Base-by-base conservation (phyloP, 2,113 vertebrate species). In the Apteryx owenii region DNA sequence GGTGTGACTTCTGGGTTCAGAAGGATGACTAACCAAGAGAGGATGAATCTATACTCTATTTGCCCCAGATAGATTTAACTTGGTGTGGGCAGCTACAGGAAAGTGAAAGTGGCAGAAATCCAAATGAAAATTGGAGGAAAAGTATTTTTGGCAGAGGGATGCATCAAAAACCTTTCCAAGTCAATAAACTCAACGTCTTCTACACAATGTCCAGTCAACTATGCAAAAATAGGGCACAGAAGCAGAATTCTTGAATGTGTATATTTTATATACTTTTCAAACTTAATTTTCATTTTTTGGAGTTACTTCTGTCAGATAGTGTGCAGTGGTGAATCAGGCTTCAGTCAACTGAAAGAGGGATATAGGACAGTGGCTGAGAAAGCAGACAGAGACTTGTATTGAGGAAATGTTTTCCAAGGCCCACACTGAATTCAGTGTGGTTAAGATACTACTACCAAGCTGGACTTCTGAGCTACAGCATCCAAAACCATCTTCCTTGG, bases 31-130 rank as follows among this genome's bases (percentile, higher is more conserved):
- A 79, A 26, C 8, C 23, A 78, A 44, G 28, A 15, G 25, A 93
- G 29, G 25, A 71, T 46, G 4, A 6, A 79, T 6, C 7, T 83
- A 12, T 58, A 54, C 11, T 80, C 10, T 8, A 10, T 66, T 70
- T 85, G 18, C 5, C 33, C 7, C 66, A 70, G 6, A 12, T 65
- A 85, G 85, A 61, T 85, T 80, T 80, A 40, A 48, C 15, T 56
- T 69, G 18, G 16, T 54, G 0, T 0, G 50, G 1, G 0, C 21
- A 88, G 36, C 10, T 70, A 8, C 5, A 33, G 2, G 20, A 72
- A 75, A 79, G 17, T 44, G n/a, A 85, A 79, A 91, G 61, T 72
- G 40, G 19, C 33, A 89, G 19, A 89, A 65, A 91, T 60, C 4
- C 65, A 71, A 6, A 6, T 21, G 31, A 18, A 85, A 91, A 29